Percentiles rank a stretch among this genome's conserved stretches.
Conservation (phyloP, 1,140 invertebrate species). For the Cherax destructor region DNA sequence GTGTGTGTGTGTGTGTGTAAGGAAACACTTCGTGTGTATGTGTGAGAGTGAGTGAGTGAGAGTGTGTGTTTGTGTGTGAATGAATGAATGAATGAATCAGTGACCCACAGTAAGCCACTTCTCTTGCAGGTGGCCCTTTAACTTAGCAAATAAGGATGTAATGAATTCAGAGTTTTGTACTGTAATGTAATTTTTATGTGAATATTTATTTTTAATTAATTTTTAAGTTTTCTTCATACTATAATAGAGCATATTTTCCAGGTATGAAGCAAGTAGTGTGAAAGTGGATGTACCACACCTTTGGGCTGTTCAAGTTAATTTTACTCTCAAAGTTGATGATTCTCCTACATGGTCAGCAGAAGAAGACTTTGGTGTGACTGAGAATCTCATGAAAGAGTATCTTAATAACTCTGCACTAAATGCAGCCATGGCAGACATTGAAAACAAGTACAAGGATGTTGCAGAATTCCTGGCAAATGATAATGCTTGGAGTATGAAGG, state of each 20-base stretch:
- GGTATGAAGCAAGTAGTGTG: constrained; percentile 81
- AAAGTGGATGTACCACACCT: constrained; percentile 80
- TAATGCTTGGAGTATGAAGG: constrained; percentile 79
- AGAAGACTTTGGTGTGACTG: constrained; percentile 82
- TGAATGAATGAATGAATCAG: no score
- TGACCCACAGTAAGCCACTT: no score
- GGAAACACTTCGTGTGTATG: no score
- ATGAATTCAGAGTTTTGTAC: neutral
- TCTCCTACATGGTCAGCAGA: constrained; percentile 86
- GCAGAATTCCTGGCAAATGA: constrained; percentile 81
- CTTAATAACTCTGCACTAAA: constrained; percentile 82
- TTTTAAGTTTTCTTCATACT: neutral
- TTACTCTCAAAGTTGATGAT: constrained; percentile 86
- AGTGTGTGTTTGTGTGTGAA: no score
- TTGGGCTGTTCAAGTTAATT: constrained; percentile 84
- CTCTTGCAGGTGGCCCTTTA: no score
- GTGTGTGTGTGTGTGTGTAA: no score
- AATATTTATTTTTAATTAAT: neutral
- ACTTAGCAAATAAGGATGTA: no score
- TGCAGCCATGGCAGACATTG: constrained; percentile 80
- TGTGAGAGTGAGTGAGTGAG: no score
- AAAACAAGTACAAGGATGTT: constrained; percentile 80
- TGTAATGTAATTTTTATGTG: neutral
- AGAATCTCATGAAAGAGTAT: constrained; percentile 79
- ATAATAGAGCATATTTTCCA: constrained; percentile 74